Evolutionary conservation across 2,113 vertebrate genomes (phyloP).

Genomic region (Spea bombifrons): DNA sequence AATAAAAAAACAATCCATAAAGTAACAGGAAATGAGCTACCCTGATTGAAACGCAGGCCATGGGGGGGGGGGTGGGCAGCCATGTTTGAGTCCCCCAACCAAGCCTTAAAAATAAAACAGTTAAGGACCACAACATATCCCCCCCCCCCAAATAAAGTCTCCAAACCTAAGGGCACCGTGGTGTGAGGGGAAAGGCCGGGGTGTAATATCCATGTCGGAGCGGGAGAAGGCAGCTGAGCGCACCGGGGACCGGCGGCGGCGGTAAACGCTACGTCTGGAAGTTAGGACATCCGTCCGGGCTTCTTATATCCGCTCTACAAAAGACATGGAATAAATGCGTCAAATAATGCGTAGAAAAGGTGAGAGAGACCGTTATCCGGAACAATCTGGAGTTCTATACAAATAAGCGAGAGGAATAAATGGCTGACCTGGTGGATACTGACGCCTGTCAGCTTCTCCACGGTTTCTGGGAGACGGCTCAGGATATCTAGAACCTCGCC

Average conservation of each 20-base stretch:
- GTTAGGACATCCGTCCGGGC: conserved; percentile 49
- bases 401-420: too few species aligned
- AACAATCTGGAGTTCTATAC: too few species aligned
- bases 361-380: too few species aligned
- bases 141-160: too few species aligned
- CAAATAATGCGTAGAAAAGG: too few species aligned
- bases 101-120: not conserved
- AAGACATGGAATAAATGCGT: not conserved
- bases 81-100: not conserved
- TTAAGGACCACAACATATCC: not conserved
- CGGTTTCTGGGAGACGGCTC: conserved; percentile 67
- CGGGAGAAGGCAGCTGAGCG: not conserved
- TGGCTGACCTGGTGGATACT: conserved; percentile 76
- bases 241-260: not conserved
- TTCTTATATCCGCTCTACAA: conserved; percentile 40
- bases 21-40: too few species aligned
- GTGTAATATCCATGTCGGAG: not conserved
- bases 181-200: too few species aligned
- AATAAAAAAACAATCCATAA: too few species aligned
- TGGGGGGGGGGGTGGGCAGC: too few species aligned
- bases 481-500: conserved; percentile 88
- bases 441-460: conserved; percentile 85
- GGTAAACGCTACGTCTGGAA: not conserved
- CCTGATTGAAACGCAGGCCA: too few species aligned
- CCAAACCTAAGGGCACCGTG: too few species aligned